Evolutionary conservation across 2,888 invertebrate species (phyloP).

Genomic region (Drosophila limbata): DNA sequence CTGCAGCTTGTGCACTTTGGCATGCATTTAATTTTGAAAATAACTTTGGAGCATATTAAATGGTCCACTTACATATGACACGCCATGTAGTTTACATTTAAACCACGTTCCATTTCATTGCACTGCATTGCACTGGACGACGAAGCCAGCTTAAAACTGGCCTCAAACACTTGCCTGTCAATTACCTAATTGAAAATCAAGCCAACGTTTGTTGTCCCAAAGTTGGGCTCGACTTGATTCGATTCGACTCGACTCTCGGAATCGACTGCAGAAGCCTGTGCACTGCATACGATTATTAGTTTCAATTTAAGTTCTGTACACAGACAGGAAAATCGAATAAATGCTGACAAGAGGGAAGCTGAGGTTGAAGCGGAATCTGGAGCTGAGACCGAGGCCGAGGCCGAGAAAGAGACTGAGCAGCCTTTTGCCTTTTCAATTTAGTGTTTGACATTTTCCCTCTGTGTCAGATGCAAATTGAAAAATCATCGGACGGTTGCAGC

Average conservation of each 20-base stretch:
- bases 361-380: background rate
- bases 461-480: constrained; percentile 81
- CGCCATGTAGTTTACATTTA: constrained; percentile 57
- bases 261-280: constrained; percentile 23
- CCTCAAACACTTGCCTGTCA: constrained; percentile 57
- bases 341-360: constrained; percentile 5
- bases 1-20: constrained; percentile 29
- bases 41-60: constrained; percentile 72
- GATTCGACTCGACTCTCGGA: constrained; percentile 11
- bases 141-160: constrained; percentile 43
- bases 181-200: constrained; percentile 77
- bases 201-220: constrained; percentile 43
- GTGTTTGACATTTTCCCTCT: constrained; percentile 73
- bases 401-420: constrained; percentile 6
- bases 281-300: constrained; percentile 75
- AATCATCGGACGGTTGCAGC: constrained; percentile 68
- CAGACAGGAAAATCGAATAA: constrained; percentile 5
- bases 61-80: constrained; percentile 63
- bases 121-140: constrained; percentile 2
- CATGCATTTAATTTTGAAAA: constrained; percentile 69
- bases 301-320: constrained; percentile 34
- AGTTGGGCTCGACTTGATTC: constrained; percentile 24
- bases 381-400: background rate
- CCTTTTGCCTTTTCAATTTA: constrained; percentile 75
- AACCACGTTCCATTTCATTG: constrained; percentile 39